Base-by-base conservation (phyloP, 2,888 invertebrate species). In the Eucera pruinosa region DNA sequence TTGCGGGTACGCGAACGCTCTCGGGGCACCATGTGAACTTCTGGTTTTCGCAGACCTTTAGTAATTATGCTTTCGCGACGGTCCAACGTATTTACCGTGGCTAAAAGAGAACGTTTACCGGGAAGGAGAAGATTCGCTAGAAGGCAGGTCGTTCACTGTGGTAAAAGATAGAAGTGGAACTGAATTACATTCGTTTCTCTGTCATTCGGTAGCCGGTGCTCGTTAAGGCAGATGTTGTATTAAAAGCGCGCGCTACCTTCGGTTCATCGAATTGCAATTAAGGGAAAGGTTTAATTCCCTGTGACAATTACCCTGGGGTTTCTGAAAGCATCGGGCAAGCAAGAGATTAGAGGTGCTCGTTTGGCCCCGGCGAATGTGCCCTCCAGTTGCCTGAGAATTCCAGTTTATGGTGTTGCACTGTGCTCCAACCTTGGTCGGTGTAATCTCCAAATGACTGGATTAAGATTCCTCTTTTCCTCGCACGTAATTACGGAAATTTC, bases 201-300 rank as follows among this genome's bases (percentile, higher is more conserved):
- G 6, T 27, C 27, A 1, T 2, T 13, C 7, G 4, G 27, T n/a
- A 52, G 4, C 27, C n/a, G 27, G 5, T 3, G n/a, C 20, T 41
- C 39, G 9, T 36, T 9, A 15, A 18, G 20, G 15, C 3, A 27
- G 3, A 48, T 5, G 2, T 48, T 13, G 23, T 48, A 48, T 48
- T 33, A 13, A 6, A 27, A n/a, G n/a, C n/a, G 15, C 25, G 25
- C 11, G 36, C 5, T 7, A 9, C 7, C 13, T n/a, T 5, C 13
- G 43, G 55, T 45, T 57, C 55, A 57, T 57, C 57, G 66, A 66
- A 66, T 11, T 18, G 66, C 30, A 66, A 57, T 69, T 25, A 45
- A 52, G 39, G 41, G 33, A n/a, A 20, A 33, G 61, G 27, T 25
- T 55, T 66, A 55, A 55, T 66, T 43, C 65, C 45, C 47, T 25